Percentiles rank a stretch among this genome's conserved stretches.
Evolutionary conservation across 2,797 vertebrate species (phyloP).

Genomic region (Myoxocephalus aenaeus): DNA sequence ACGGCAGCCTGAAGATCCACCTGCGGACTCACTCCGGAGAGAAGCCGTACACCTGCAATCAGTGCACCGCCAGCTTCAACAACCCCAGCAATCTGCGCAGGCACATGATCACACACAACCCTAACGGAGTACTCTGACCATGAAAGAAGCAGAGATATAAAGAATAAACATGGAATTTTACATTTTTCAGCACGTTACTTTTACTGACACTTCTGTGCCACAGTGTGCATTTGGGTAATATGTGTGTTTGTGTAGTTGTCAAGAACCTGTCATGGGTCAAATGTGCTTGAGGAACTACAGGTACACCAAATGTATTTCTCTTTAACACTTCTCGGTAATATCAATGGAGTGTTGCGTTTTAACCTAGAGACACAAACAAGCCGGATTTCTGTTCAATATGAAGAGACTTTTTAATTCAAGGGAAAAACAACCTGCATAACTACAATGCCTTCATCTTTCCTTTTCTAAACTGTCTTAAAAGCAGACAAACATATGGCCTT

Average conservation of each 20-base stretch:
- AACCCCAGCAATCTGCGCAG: slow-evolving; percentile 82
- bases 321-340: background rate
- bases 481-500: background rate
- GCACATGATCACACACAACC: slow-evolving; percentile 79
- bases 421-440: background rate
- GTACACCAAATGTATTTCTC: background rate
- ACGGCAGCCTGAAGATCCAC: slow-evolving; percentile 82
- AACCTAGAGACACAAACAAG: background rate
- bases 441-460: slow-evolving; percentile 11
- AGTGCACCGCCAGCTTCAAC: slow-evolving; percentile 78
- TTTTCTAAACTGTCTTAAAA: slow-evolving; percentile 18
- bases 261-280: background rate
- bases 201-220: slow-evolving; percentile 1
- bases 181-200: background rate
- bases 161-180: background rate
- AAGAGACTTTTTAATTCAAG: slow-evolving; percentile 10
- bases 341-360: background rate
- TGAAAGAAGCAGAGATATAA: background rate
- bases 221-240: background rate
- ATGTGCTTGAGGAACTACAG: background rate
- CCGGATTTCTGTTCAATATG: background rate
- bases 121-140: slow-evolving; percentile 47
- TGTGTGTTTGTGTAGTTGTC: background rate
- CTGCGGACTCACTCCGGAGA: slow-evolving; percentile 82
- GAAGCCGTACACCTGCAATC: slow-evolving; percentile 78